A percentile compares a stretch with the other conserved stretches of the same genome.
phyloP scores from a whole-genome alignment of 2,797 vertebrate species.

The Chloroceryle inda region DNA sequence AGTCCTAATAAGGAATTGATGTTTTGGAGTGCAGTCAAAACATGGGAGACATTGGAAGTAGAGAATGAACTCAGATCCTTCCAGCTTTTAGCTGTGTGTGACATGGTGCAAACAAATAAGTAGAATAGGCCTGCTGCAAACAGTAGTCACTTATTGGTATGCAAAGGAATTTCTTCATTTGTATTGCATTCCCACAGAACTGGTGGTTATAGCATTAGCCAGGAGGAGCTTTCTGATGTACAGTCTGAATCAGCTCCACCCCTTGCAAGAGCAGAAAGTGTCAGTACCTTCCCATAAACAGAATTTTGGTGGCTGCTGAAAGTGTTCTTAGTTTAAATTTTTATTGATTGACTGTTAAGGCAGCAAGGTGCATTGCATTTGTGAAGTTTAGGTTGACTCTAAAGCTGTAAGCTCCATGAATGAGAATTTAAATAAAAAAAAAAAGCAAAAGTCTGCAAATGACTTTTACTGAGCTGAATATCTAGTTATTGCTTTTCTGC shows the following conservation, averaged over 20 bases:
- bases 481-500: background rate
- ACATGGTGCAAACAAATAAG: background rate
- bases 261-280: background rate
- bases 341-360: background rate
- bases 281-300: background rate
- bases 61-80: conserved; percentile 20
- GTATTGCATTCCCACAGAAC: conserved; percentile 16
- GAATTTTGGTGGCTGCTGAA: background rate
- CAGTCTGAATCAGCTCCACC: background rate
- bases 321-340: background rate
- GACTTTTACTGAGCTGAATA: background rate
- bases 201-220: background rate
- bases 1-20: conserved; percentile 76
- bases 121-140: background rate
- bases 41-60: conserved; percentile 7
- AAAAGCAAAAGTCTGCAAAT: background rate
- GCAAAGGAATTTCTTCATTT: conserved; percentile 44
- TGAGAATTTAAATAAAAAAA: background rate
- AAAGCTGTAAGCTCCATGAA: background rate
- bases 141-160: conserved; percentile 33
- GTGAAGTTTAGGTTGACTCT: background rate
- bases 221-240: background rate
- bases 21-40: conserved; percentile 73
- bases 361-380: background rate
- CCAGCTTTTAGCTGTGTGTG: background rate